Evolutionary conservation across 2,797 vertebrate species (phyloP).

Genomic region (Leptatherina wallacei): DNA sequence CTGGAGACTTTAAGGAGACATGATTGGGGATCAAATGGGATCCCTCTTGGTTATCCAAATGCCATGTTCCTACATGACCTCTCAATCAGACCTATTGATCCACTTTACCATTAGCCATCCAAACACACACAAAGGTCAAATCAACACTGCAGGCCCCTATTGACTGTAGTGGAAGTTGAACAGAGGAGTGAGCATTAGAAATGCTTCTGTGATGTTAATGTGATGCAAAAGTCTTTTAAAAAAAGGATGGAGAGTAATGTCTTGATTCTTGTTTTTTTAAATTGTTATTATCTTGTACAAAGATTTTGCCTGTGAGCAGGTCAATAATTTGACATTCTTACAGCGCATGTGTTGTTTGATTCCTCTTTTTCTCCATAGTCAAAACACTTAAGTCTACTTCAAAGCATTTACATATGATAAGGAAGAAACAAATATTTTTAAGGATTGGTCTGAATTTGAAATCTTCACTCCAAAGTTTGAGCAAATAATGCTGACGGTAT

Average conservation of each 20-base stretch:
- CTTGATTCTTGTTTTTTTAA: background rate
- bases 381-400: conserved; percentile 56
- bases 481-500: background rate
- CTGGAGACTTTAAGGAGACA: conserved; percentile 11
- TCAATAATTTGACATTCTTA: conserved; percentile 55
- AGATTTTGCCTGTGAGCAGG: conserved; percentile 26
- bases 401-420: conserved; percentile 14
- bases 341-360: conserved; percentile 10
- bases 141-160: conserved; percentile 56
- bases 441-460: background rate
- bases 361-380: conserved; percentile 23
- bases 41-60: conserved; percentile 63
- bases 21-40: conserved; percentile 53
- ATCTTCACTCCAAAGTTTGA: background rate
- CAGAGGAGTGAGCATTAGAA: background rate
- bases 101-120: conserved; percentile 64
- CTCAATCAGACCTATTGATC: conserved; percentile 81
- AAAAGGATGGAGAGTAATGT: background rate
- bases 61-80: conserved; percentile 79
- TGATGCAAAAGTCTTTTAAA: conserved; percentile 2
- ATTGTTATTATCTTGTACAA: conserved; percentile 22
- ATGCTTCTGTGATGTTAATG: conserved; percentile 31
- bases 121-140: conserved; percentile 64
- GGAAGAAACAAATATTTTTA: conserved; percentile 35
- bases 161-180: conserved; percentile 37